Percentiles rank a stretch among this genome's conserved stretches.
These are phyloP conservation scores for Suillia variegata DNA, from an alignment of 2,888 invertebrate genomes.

Conservation along the genomic window DNA sequence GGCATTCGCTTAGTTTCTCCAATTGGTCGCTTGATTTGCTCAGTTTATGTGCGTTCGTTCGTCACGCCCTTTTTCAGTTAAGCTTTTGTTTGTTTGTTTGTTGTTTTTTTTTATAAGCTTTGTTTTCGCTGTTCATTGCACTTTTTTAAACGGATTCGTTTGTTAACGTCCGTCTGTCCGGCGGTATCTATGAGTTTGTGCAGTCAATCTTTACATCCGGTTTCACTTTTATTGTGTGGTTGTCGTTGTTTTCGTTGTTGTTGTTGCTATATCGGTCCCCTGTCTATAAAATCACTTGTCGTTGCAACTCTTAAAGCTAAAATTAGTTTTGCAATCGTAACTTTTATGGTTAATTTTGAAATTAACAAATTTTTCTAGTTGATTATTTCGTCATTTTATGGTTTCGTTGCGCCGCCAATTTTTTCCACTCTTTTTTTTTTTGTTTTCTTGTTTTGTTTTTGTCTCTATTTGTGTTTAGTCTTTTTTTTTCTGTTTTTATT, in stretches of 20 bases:
- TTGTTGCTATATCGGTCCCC: neutral
- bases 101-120: too few species aligned
- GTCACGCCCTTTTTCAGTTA: slow-evolving; percentile 47
- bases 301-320: neutral
- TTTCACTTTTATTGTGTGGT: slow-evolving; percentile 21
- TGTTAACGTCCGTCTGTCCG: too few species aligned
- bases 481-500: too few species aligned
- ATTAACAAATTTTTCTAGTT: neutral
- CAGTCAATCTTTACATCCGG: slow-evolving; percentile 8
- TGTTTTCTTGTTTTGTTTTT: neutral
- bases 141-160: slow-evolving; percentile 41
- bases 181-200: slow-evolving; percentile 16
- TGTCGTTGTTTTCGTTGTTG: neutral
- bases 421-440: too few species aligned
- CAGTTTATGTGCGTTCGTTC: neutral
- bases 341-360: neutral
- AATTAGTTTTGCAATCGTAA: neutral
- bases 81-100: too few species aligned
- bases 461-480: neutral
- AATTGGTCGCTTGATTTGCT: neutral
- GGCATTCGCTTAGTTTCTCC: neutral
- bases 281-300: neutral
- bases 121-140: slow-evolving; percentile 51
- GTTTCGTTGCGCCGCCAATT: neutral
- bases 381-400: neutral